Conservation (phyloP, 2,888 invertebrate genomes). For the Yponomeuta evonymella region DNA sequence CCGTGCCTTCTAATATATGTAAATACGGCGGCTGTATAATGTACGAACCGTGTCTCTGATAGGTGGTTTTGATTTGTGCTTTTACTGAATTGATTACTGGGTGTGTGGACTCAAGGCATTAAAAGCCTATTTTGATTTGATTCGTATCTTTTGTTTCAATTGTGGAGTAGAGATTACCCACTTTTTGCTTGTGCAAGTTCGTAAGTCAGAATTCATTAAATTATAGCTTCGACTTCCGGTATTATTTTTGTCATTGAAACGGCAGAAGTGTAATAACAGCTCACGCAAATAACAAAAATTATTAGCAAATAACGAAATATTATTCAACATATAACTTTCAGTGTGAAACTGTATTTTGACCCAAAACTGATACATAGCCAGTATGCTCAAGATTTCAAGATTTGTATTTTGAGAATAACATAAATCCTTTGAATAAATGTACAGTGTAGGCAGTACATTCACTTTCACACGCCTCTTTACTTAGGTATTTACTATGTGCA, state of each 20-base stretch:
- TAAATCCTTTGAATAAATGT: background rate
- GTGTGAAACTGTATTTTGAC: no score
- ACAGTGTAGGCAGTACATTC: background rate
- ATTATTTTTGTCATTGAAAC: no score
- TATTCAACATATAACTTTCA: no score
- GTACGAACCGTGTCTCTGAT: constrained; percentile 2
- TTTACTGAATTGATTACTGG: constrained; percentile 4
- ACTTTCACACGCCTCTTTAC: background rate
- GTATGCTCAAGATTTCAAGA: no score
- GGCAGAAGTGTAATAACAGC: no score
- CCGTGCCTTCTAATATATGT: constrained; percentile 12
- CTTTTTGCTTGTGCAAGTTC: background rate
- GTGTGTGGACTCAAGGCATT: constrained; percentile 1
- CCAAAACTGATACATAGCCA: no score
- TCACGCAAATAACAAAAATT: no score
- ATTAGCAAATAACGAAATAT: no score
- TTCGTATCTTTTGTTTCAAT: background rate
- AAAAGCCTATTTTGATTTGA: constrained; percentile 1
- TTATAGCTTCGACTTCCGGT: background rate
- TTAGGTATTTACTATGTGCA: background rate
- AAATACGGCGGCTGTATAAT: constrained; percentile 9
- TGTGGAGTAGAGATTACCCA: background rate
- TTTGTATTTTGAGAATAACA: background rate
- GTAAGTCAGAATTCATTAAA: background rate
- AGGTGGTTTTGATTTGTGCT: constrained; percentile 5